phyloP scores from a whole-genome alignment of 2,888 invertebrate species.

The Eretmocerus hayati region DNA sequence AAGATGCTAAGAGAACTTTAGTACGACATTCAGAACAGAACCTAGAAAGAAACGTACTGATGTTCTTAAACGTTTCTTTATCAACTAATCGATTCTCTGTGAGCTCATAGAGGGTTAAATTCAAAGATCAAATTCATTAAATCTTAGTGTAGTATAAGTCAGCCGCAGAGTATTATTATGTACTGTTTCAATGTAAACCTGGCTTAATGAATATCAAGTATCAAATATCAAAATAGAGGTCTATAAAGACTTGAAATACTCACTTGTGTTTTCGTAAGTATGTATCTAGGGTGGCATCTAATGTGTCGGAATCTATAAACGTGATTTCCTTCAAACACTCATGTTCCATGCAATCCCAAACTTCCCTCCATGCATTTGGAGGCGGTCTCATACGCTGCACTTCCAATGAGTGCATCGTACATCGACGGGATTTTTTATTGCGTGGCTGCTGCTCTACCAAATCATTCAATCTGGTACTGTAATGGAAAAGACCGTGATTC shows the following conservation, averaged over 20 bases:
- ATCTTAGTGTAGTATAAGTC: too few relatives aligned
- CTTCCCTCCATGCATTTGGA: constrained; percentile 70
- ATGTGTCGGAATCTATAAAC: constrained; percentile 75
- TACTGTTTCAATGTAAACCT: too few relatives aligned
- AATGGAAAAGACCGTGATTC: too few relatives aligned
- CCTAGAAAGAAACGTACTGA: constrained; percentile 43
- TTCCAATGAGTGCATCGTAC: constrained; percentile 83
- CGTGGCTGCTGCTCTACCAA: constrained; percentile 73
- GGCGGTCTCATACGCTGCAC: constrained; percentile 71
- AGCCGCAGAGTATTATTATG: too few relatives aligned
- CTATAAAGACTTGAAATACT: constrained; percentile 12
- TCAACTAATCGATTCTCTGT: too few relatives aligned
- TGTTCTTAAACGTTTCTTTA: too few relatives aligned
- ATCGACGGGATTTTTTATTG: constrained; percentile 83
- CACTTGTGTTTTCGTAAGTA: constrained; percentile 84
- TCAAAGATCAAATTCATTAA: too few relatives aligned
- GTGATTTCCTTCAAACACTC: constrained; percentile 79
- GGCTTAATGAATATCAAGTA: too few relatives aligned
- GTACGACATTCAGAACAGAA: constrained; percentile 91
- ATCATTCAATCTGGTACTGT: constrained; percentile 66
- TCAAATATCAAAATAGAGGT: too few relatives aligned
- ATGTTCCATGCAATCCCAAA: constrained; percentile 78
- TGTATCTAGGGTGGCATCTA: constrained; percentile 80
- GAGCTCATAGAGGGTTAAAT: too few relatives aligned
- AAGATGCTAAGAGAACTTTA: constrained; percentile 79